Evolutionary conservation across 2,113 vertebrate species (phyloP).

Genomic region (Cariama cristata): DNA sequence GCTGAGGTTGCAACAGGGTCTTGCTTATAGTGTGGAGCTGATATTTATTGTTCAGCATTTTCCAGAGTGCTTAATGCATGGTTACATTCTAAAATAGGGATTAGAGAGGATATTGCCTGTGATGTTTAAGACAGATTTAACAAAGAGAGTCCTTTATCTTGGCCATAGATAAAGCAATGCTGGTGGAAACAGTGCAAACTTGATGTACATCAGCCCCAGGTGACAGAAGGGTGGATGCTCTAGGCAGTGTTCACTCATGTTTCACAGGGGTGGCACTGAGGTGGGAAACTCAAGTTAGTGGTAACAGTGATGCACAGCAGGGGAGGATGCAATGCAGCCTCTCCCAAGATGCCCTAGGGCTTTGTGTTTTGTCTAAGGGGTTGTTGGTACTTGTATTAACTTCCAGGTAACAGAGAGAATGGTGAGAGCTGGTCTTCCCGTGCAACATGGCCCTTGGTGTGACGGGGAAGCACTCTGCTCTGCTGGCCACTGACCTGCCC

Average conservation of each 20-base stretch:
- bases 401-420: neutral
- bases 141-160: neutral
- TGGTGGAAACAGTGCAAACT: neutral
- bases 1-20: neutral
- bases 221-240: neutral
- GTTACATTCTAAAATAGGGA: neutral
- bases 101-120: neutral
- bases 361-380: neutral
- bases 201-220: neutral
- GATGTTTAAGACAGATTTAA: neutral
- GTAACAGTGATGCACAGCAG: neutral
- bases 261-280: accelerated
- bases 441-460: accelerated
- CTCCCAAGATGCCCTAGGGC: neutral
- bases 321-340: neutral
- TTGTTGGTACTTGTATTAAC: neutral
- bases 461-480: neutral
- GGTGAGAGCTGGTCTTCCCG: neutral
- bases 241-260: neutral
- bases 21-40: neutral
- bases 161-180: neutral
- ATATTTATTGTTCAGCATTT: neutral
- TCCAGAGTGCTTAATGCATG: neutral
- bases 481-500: neutral
- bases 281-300: neutral